Evolutionary conservation across 1,140 invertebrate species (phyloP), one percentile per base, ranked within the genome.

Genomic region (Acyrthosiphon pisum): DNA sequence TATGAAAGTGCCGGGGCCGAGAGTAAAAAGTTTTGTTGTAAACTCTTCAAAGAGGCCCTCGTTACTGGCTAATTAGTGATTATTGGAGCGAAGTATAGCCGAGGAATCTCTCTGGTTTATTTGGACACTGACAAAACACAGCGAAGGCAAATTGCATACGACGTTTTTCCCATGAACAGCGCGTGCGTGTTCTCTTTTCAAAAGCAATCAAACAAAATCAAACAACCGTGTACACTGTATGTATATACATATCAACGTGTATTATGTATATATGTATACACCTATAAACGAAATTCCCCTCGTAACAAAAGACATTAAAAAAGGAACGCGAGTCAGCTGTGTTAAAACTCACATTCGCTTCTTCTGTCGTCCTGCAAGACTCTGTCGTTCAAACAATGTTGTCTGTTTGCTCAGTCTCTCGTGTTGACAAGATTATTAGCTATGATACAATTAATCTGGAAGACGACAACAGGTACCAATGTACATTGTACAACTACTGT

Each of bases 21-120:
- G 44, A 91, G 90, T 53, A 93, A 93, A 93, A 93, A 93, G 91
- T 93, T 93, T 93, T 84, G 91, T 84, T 83, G 91, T 93, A 86
- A 93, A 93, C 81, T 93, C 91, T 93, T 93, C 91, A 93, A 93
- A 93, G 81, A 93, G 48, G 76, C 76, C 68, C 76, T 86, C 91
- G 91, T 93, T 93, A 86, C 91, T n/a, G 81, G 91, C 81, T 93
- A 93, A 93, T 93, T 93, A 93, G 91, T 93, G 91, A 93, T 93
- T 93, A 93, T 93, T 93, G 91, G 81, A 93, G 91, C 81, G 91
- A 84, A 44, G 53, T 56, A 86, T 53, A 56, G 81, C 68, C 90
- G 76, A 48, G 44, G 68, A 92, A 92, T 83, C 90, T 92, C 48
- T 53, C 60, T 30, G 53, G 81, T 93, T 93, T 93, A 68, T 93